Evolutionary conservation across 2,888 invertebrate species (phyloP).

Genomic region (Chalcosyrphus nemorum): DNA sequence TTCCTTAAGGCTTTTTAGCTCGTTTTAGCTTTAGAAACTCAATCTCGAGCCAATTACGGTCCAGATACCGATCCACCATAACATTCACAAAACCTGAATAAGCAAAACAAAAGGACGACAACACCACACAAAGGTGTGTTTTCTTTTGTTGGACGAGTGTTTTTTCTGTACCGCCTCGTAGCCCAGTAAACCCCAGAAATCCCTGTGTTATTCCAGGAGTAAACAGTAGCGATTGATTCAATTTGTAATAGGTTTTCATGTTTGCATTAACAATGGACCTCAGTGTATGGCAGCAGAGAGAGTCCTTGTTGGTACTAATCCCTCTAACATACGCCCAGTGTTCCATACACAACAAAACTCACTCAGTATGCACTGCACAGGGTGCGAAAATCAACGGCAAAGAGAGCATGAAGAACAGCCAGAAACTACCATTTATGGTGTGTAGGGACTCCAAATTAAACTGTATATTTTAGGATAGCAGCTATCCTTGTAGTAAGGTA

Average conservation of each 20-base stretch:
- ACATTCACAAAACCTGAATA: background rate
- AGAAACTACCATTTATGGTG: slow-evolving; percentile 7
- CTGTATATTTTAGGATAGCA: slow-evolving; percentile 6
- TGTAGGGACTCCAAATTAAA: slow-evolving; percentile 22
- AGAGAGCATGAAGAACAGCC: slow-evolving; percentile 16
- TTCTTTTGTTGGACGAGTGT: slow-evolving; percentile 9
- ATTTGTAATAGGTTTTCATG: slow-evolving; percentile 64
- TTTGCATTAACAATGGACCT: slow-evolving; percentile 57
- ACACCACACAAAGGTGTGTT: slow-evolving; percentile 3
- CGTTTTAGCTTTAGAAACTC: background rate
- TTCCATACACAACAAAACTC: background rate
- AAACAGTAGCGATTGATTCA: slow-evolving; percentile 61
- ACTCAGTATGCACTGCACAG: background rate
- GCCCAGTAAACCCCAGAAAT: slow-evolving; percentile 31
- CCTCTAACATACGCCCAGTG: slow-evolving; percentile 13
- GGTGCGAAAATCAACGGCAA: slow-evolving; percentile 43
- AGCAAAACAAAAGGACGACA: background rate
- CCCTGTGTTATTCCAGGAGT: slow-evolving; percentile 22
- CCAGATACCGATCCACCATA: background rate
- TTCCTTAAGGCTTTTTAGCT: no score
- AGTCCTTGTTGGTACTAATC: slow-evolving; percentile 10
- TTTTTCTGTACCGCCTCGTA: background rate
- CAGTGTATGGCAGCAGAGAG: no score
- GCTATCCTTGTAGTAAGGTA: background rate
- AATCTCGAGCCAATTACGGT: background rate